These are phyloP conservation scores for Disparrhopalites patrizii DNA, from an alignment of 2,888 invertebrate species.

Conservation along the genomic window DNA sequence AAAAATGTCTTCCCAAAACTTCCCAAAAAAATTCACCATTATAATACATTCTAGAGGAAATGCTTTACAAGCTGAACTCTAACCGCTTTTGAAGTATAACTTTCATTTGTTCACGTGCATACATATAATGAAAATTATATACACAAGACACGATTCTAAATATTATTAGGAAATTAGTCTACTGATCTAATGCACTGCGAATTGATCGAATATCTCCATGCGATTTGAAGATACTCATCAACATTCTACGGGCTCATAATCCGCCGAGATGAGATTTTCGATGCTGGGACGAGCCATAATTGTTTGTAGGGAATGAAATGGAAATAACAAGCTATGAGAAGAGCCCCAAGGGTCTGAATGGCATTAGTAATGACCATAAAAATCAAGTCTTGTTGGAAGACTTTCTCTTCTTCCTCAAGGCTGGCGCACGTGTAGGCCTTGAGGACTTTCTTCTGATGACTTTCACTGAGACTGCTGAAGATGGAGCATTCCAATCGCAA, in stretches of 20 bases:
- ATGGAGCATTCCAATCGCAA: constrained; percentile 15
- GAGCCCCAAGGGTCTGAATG: not conserved
- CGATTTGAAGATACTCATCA: too few relatives aligned
- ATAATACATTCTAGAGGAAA: not conserved
- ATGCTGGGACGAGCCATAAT: not conserved
- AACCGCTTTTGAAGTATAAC: not conserved
- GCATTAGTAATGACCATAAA: constrained; percentile 2
- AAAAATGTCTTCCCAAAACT: too few relatives aligned
- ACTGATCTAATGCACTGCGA: too few relatives aligned
- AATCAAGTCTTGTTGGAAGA: constrained; percentile 6
- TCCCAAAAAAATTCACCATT: too few relatives aligned
- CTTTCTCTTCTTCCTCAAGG: not conserved
- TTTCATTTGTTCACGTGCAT: not conserved
- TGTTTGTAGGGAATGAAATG: constrained; percentile 18
- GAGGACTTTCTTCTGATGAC: not conserved
- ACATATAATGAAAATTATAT: not conserved
- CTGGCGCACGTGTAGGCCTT: not conserved
- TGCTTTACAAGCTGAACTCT: not conserved
- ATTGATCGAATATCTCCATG: too few relatives aligned
- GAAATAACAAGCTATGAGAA: constrained; percentile 15
- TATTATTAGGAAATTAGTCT: not conserved
- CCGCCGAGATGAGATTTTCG: not conserved
- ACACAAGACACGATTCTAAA: not conserved
- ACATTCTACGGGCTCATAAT: not conserved
- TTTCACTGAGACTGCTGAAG: not conserved